Evolutionary conservation across 2,113 vertebrate species (phyloP).

Genomic region (Poeciliopsis retropinna): DNA sequence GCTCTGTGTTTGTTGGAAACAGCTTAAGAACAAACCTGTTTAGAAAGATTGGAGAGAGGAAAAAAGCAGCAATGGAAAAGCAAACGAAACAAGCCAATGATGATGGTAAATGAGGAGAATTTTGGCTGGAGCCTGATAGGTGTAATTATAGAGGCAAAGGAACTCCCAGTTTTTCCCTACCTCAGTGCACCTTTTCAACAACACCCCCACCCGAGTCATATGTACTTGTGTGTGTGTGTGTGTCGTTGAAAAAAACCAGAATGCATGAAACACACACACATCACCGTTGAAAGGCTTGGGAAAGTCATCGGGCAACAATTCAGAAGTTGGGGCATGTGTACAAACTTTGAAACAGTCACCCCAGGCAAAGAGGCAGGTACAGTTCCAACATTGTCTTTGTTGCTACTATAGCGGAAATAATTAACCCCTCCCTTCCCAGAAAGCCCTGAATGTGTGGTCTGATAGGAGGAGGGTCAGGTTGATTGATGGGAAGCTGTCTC

Average conservation of each 20-base stretch:
- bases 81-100: constrained; percentile 36
- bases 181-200: constrained; percentile 63
- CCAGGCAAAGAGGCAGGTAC: constrained; percentile 65
- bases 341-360: constrained; percentile 56
- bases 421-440: constrained; percentile 58
- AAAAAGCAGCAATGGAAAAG: constrained; percentile 49
- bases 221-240: constrained; percentile 11
- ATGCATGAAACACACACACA: constrained; percentile 8
- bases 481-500: constrained; percentile 69
- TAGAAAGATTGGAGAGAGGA: constrained; percentile 31
- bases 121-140: constrained; percentile 49
- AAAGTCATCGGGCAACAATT: constrained; percentile 62
- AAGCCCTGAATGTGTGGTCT: constrained; percentile 68
- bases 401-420: constrained; percentile 69
- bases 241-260: constrained; percentile 23
- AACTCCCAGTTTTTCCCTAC: constrained; percentile 67
- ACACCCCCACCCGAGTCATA: constrained; percentile 60
- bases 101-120: constrained; percentile 41
- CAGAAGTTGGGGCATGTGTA: constrained; percentile 40
- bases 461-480: constrained; percentile 53
- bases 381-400: constrained; percentile 70
- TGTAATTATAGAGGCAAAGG: constrained; percentile 70
- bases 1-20: constrained; percentile 6
- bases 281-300: constrained; percentile 55
- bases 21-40: constrained; percentile 11